Conservation (phyloP, 2,113 vertebrate species). For the Geothlypis trichas region DNA sequence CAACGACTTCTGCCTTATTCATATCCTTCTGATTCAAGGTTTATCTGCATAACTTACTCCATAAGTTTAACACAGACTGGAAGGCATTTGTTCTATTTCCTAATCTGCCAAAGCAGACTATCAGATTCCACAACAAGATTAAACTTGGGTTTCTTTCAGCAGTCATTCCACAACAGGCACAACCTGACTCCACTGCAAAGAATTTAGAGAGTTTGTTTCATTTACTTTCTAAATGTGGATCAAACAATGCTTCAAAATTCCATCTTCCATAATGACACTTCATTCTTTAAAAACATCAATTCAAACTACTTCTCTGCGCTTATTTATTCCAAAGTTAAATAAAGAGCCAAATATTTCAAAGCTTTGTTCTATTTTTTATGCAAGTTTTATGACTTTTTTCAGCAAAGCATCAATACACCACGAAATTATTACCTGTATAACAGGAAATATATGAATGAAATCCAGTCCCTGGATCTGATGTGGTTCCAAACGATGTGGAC, state of each 20-base stretch:
- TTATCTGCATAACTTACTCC: not conserved
- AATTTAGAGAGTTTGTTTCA: not conserved
- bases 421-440: constrained; percentile 85
- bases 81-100: not conserved
- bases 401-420: not conserved
- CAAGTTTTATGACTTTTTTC: not conserved
- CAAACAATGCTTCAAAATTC: not conserved
- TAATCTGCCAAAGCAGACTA: not conserved
- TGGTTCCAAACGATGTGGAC: constrained; percentile 93
- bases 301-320: not conserved
- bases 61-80: not conserved
- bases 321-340: not conserved
- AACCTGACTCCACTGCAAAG: not conserved
- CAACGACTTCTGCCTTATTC: not conserved
- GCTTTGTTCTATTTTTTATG: not conserved
- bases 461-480: constrained; percentile 98
- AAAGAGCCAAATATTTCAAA: not conserved
- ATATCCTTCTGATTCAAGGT: not conserved
- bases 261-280: not conserved
- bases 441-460: constrained; percentile 98
- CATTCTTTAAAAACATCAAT: not conserved
- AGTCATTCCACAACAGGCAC: not conserved
- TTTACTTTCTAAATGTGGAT: not conserved
- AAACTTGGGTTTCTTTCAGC: not conserved
- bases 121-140: not conserved